Conservation (phyloP, 1,140 invertebrate genomes). For the Orchestia grillus region DNA sequence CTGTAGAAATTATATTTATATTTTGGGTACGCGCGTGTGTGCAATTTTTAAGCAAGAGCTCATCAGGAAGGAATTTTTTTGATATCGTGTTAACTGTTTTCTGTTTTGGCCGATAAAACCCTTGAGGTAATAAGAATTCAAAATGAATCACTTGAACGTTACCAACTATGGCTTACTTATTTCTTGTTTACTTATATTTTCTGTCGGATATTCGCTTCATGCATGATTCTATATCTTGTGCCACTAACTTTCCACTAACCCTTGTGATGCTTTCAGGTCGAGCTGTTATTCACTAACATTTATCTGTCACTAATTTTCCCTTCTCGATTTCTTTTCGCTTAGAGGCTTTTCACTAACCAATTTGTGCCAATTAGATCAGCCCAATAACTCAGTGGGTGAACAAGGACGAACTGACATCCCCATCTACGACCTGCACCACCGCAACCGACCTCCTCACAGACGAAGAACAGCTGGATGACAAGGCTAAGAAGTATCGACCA, state of each 20-base stretch:
- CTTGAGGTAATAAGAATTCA: not conserved
- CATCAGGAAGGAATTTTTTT: not conserved
- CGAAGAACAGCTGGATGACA: not conserved
- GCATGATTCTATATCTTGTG: not conserved
- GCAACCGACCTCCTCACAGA: not conserved
- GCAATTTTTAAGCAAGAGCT: not conserved
- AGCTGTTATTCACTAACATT: not conserved
- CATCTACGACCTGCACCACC: slow-evolving; percentile 10
- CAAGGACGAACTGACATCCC: slow-evolving; percentile 23
- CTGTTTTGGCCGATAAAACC: not conserved
- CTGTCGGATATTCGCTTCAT: not conserved
- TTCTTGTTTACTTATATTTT: not conserved
- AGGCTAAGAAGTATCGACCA: not conserved
- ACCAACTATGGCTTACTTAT: not conserved
- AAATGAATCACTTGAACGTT: not conserved
- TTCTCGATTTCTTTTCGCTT: not conserved
- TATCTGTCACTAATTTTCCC: not conserved
- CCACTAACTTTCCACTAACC: not conserved
- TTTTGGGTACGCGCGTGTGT: not conserved
- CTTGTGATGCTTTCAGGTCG: not conserved
- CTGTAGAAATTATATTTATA: not conserved
- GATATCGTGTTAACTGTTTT: not conserved
- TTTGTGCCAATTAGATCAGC: not conserved
- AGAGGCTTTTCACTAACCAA: not conserved
- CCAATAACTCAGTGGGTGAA: slow-evolving; percentile 32